A percentile compares a stretch with the other conserved stretches of the same genome.
These are phyloP conservation scores for Microtus oregoni DNA, from an alignment of 2,113 vertebrate species.

Conservation along the genomic window DNA sequence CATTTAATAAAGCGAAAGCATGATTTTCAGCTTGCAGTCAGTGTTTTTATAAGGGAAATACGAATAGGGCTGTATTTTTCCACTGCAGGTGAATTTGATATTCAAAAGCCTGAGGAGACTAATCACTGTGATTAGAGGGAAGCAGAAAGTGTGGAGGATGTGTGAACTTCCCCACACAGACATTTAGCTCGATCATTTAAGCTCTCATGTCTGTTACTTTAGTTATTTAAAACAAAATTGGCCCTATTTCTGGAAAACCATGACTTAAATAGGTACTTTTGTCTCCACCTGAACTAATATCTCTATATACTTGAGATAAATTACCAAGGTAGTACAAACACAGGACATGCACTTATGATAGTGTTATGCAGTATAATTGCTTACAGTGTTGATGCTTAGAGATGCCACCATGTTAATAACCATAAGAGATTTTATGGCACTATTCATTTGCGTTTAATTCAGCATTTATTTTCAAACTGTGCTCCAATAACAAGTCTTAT, in stretches of 20 bases:
- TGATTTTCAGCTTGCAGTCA: background rate
- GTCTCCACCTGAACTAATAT: constrained; percentile 64
- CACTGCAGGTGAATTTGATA: constrained; percentile 78
- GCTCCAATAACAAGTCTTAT: background rate
- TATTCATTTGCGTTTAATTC: background rate
- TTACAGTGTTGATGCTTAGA: background rate
- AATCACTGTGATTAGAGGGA: constrained; percentile 78
- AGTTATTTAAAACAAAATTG: constrained; percentile 82
- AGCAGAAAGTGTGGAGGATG: constrained; percentile 80
- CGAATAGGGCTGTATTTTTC: constrained; percentile 68
- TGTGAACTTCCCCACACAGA: constrained; percentile 81
- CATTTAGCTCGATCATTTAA: constrained; percentile 79
- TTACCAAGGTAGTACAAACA: background rate
- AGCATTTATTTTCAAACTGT: constrained; percentile 22
- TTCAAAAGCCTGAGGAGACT: constrained; percentile 72
- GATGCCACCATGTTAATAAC: background rate
- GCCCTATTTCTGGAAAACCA: constrained; percentile 72
- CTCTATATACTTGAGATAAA: constrained; percentile 41
- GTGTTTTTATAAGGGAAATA: constrained; percentile 44
- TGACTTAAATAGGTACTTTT: constrained; percentile 64
- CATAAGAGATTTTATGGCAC: background rate
- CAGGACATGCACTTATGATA: background rate
- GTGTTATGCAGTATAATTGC: background rate
- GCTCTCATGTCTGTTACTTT: constrained; percentile 79
- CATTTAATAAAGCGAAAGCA: background rate